phyloP scores from a whole-genome alignment of 2,888 invertebrate species.

The Rhabditoides inermis region DNA sequence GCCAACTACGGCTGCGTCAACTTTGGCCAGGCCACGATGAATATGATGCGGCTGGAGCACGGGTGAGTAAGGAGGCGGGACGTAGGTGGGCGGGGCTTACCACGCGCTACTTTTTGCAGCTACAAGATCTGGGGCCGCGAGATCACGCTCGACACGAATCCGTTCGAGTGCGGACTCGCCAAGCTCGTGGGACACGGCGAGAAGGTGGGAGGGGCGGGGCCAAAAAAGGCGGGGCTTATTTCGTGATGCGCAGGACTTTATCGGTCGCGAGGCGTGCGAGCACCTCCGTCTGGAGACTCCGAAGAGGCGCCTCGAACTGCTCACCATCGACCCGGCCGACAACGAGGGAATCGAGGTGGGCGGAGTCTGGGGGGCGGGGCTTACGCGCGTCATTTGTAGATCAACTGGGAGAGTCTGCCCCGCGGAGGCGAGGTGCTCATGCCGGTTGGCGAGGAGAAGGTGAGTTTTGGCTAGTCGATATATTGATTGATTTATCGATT shows the following conservation, averaged over 20 bases:
- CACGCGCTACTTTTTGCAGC: too few relatives aligned
- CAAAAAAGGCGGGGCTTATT: too few relatives aligned
- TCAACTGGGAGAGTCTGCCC: too few relatives aligned
- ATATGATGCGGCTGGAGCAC: constrained; percentile 55
- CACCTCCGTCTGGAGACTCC: too few relatives aligned
- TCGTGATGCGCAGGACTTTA: constrained; percentile 41
- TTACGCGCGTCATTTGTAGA: too few relatives aligned
- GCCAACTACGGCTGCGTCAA: constrained; percentile 52
- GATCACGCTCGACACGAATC: constrained; percentile 56
- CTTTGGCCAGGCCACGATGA: constrained; percentile 55
- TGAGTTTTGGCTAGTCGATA: constrained; percentile 9
- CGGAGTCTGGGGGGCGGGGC: constrained; percentile 14
- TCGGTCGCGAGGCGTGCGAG: constrained; percentile 42
- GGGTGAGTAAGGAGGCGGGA: constrained; percentile 49
- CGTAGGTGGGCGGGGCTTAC: neutral
- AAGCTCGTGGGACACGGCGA: constrained; percentile 52
- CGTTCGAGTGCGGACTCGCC: constrained; percentile 55
- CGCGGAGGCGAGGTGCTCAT: constrained; percentile 32
- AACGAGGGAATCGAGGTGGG: constrained; percentile 15
- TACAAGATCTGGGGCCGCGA: constrained; percentile 41
- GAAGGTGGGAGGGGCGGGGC: too few relatives aligned
- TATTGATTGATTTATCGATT: neutral
- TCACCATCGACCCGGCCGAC: constrained; percentile 25
- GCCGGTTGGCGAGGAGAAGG: constrained; percentile 39
- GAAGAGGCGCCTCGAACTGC: constrained; percentile 28